Percentiles rank a stretch among this genome's conserved stretches.
phyloP scores from a whole-genome alignment of 1,140 invertebrate genomes.

The Calycopis cecrops region DNA sequence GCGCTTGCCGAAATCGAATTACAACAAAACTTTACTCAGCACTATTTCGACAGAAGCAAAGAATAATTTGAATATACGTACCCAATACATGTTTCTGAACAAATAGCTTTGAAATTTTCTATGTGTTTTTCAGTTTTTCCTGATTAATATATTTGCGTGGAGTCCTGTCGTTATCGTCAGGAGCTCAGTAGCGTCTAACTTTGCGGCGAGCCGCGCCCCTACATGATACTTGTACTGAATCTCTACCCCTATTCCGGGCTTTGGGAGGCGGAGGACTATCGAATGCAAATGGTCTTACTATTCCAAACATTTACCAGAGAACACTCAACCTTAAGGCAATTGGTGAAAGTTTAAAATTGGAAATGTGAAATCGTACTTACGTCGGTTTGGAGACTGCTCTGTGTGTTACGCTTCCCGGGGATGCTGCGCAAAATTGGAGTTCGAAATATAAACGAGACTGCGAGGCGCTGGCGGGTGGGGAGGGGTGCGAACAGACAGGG shows the following conservation, averaged over 20 bases:
- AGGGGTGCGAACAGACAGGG: constrained; percentile 65
- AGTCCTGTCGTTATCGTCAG: constrained; percentile 56
- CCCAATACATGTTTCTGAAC: constrained; percentile 18
- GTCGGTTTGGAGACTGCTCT: constrained; percentile 52
- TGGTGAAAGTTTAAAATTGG: constrained; percentile 30
- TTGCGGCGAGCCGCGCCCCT: constrained; percentile 74
- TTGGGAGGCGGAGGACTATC: constrained; percentile 48
- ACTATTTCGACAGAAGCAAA: not conserved
- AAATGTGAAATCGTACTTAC: constrained; percentile 19
- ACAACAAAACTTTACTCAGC: constrained; percentile 30
- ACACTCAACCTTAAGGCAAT: constrained; percentile 26
- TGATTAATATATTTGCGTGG: constrained; percentile 39
- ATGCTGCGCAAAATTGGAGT: constrained; percentile 75
- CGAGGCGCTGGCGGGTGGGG: constrained; percentile 67
- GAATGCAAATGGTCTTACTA: constrained; percentile 36
- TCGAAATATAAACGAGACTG: constrained; percentile 75
- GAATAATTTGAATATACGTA: constrained; percentile 29
- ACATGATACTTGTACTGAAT: constrained; percentile 73
- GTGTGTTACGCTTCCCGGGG: constrained; percentile 68
- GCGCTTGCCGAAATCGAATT: constrained; percentile 55
- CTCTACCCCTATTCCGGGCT: constrained; percentile 73
- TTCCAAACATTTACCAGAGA: not conserved
- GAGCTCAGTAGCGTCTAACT: constrained; percentile 71
- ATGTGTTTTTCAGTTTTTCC: constrained; percentile 10
- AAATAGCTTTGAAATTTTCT: constrained; percentile 7